These are phyloP conservation scores for Olivierus martensii DNA, from an alignment of 1,140 invertebrate species.

Conservation along the genomic window DNA sequence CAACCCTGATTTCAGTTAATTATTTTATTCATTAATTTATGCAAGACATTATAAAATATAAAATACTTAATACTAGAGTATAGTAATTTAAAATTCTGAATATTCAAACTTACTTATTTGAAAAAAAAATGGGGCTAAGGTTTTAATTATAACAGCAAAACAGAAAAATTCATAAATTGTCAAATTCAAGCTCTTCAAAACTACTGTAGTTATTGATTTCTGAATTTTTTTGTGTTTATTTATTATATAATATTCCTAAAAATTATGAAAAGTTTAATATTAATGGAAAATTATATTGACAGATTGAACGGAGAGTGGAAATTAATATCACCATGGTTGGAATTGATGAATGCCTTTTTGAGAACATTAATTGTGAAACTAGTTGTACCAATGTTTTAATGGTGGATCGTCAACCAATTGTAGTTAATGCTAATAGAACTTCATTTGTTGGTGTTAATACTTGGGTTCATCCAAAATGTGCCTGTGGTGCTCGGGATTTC, in stretches of 20 bases:
- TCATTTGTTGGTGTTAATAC: constrained; percentile 81
- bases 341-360: constrained; percentile 91
- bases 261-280: background rate
- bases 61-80: too few relatives aligned
- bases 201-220: too few relatives aligned
- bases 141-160: too few relatives aligned
- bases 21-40: too few relatives aligned
- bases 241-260: background rate
- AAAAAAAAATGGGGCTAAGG: too few relatives aligned
- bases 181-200: too few relatives aligned
- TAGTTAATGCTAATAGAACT: constrained; percentile 94
- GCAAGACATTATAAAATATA: too few relatives aligned
- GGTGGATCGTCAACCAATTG: constrained; percentile 75
- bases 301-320: constrained; percentile 82
- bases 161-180: too few relatives aligned
- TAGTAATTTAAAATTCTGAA: too few relatives aligned
- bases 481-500: constrained; percentile 79
- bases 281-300: constrained; percentile 11
- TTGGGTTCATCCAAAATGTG: constrained; percentile 55
- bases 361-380: constrained; percentile 87
- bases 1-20: too few relatives aligned
- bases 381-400: constrained; percentile 87
- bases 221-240: too few relatives aligned
- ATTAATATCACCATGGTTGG: constrained; percentile 95
- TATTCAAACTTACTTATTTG: too few relatives aligned